Evolutionary conservation across 2,888 invertebrate genomes (phyloP).

Genomic region (Melanostoma mellinum): DNA sequence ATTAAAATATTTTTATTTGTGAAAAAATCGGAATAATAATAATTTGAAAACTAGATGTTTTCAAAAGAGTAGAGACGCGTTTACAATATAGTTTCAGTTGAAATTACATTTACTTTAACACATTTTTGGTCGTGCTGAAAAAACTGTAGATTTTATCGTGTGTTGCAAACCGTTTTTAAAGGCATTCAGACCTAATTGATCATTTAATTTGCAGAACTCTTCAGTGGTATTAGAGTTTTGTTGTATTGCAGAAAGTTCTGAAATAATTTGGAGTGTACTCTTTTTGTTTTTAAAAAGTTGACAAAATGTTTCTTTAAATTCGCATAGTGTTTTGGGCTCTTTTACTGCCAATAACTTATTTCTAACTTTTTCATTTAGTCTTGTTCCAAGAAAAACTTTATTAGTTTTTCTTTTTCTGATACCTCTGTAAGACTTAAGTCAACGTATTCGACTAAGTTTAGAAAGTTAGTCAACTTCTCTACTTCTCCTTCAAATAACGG

Average conservation of each 20-base stretch:
- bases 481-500: background rate
- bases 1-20: too few species aligned
- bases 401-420: background rate
- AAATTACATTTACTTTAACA: too few species aligned
- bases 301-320: background rate
- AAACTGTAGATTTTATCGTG: constrained; percentile 1
- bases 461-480: background rate
- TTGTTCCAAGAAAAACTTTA: background rate
- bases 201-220: constrained; percentile 1
- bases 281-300: background rate
- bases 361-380: background rate
- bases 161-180: background rate
- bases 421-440: background rate
- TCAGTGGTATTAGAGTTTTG: background rate
- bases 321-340: background rate
- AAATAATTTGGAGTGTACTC: background rate
- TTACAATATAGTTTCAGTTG: too few species aligned
- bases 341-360: background rate
- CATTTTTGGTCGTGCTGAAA: constrained; percentile 2
- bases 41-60: too few species aligned
- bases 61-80: too few species aligned
- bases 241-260: background rate
- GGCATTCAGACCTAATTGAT: background rate
- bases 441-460: background rate
- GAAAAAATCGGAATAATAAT: too few species aligned